phyloP scores from a whole-genome alignment of 1,140 invertebrate genomes.

The Bombus superbus region DNA sequence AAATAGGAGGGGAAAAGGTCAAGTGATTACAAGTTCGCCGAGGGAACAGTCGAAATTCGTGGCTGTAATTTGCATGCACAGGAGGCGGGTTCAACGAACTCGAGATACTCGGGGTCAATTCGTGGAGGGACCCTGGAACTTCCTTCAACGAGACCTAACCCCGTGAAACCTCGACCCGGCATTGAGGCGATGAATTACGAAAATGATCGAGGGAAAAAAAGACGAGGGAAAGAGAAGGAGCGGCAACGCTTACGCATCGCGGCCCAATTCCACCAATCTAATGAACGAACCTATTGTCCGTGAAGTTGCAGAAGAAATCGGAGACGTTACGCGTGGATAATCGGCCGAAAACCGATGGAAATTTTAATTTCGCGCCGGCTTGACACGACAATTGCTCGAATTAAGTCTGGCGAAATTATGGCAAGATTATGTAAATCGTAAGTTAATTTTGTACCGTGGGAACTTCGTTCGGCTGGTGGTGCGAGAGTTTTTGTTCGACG shows the following conservation, averaged over 20 bases:
- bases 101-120: slow-evolving; percentile 60
- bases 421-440: neutral
- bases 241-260: slow-evolving; percentile 15
- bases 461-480: neutral
- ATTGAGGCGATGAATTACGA: slow-evolving; percentile 55
- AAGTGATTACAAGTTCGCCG: neutral
- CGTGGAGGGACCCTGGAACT: slow-evolving; percentile 52
- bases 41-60: neutral
- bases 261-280: slow-evolving; percentile 29
- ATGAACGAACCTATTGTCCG: slow-evolving; percentile 19
- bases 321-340: neutral
- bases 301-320: neutral
- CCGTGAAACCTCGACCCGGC: slow-evolving; percentile 52
- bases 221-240: too few species aligned
- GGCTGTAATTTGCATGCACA: slow-evolving; percentile 38
- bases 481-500: neutral
- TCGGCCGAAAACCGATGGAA: neutral
- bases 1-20: too few species aligned
- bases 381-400: neutral
- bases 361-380: neutral
- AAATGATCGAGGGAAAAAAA: slow-evolving; percentile 44
- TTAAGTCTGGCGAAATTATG: neutral
- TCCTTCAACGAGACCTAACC: slow-evolving; percentile 65
- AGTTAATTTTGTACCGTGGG: neutral
- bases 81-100: slow-evolving; percentile 61